Evolutionary conservation across 2,113 vertebrate species (phyloP).

Genomic region (Empidonax alnorum): DNA sequence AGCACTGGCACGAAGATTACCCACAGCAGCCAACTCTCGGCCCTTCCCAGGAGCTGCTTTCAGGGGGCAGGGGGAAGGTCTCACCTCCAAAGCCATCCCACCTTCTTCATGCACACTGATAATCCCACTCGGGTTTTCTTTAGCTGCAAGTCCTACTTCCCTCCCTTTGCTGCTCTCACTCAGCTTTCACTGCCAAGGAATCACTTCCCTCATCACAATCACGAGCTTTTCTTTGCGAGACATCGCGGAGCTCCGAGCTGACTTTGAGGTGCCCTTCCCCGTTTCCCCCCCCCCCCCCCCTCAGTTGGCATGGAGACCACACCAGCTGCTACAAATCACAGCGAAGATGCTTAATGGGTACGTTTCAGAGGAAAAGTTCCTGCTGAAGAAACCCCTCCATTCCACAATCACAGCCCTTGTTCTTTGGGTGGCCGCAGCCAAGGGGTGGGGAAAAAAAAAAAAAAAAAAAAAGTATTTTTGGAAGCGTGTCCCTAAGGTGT

Average conservation of each 20-base stretch:
- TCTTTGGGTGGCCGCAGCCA: not conserved
- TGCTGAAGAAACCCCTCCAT: slow-evolving; percentile 25
- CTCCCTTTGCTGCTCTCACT: not conserved
- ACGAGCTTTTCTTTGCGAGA: slow-evolving; percentile 28
- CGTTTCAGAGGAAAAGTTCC: slow-evolving; percentile 1
- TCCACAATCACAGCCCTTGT: slow-evolving; percentile 18
- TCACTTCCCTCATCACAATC: slow-evolving; percentile 48
- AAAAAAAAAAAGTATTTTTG: not conserved
- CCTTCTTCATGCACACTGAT: not conserved
- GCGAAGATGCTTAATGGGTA: slow-evolving; percentile 3
- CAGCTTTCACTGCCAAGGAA: not conserved
- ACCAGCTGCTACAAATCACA: slow-evolving; percentile 54
- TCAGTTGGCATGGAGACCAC: slow-evolving; percentile 54
- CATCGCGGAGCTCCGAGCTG: slow-evolving; percentile 3
- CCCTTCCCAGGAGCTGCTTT: not conserved
- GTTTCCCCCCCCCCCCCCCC: not conserved
- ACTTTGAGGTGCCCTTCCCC: slow-evolving; percentile 29
- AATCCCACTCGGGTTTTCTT: slow-evolving; percentile 12
- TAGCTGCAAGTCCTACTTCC: not conserved
- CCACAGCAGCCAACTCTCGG: not conserved
- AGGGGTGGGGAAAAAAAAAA: not conserved
- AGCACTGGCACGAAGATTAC: not conserved
- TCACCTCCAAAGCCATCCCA: not conserved
- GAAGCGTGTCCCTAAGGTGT: not conserved
- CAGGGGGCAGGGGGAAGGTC: not conserved